Percentiles rank a stretch among this genome's conserved stretches.
Conservation (phyloP, 1,140 invertebrate genomes). For the Cyclina sinensis region DNA sequence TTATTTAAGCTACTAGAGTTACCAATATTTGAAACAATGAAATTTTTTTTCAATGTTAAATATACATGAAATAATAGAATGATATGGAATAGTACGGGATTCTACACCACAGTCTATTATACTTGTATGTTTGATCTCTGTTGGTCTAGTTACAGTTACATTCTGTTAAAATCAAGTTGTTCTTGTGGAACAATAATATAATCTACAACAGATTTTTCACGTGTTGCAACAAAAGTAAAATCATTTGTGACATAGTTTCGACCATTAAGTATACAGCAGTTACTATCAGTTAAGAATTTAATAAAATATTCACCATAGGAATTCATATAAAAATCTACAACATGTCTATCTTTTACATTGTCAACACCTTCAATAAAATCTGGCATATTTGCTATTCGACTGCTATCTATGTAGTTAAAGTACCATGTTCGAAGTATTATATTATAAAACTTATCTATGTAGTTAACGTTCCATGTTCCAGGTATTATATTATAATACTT, state of each 20-base stretch:
- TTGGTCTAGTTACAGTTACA: background rate
- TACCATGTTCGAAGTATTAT: too few species aligned
- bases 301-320: too few species aligned
- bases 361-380: too few species aligned
- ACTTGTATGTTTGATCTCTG: background rate
- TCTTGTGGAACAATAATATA: constrained; percentile 20
- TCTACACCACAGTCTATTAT: constrained; percentile 1
- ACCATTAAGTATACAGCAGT: constrained; percentile 6
- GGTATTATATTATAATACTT: too few species aligned
- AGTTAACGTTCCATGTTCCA: too few species aligned
- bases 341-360: too few species aligned
- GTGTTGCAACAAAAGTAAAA: constrained; percentile 13
- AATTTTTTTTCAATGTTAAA: background rate
- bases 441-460: too few species aligned
- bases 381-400: too few species aligned
- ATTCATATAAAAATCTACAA: too few species aligned
- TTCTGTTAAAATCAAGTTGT: background rate
- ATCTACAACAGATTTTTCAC: constrained; percentile 9
- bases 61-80: background rate
- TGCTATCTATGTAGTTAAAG: too few species aligned
- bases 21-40: too few species aligned
- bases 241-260: background rate
- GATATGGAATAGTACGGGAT: background rate
- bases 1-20: too few species aligned
- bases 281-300: constrained; percentile 32